Evolutionary conservation across 2,797 vertebrate genomes (phyloP), one percentile per base, ranked within the genome.

Genomic region (Ptychobarbus kaznakovi): DNA sequence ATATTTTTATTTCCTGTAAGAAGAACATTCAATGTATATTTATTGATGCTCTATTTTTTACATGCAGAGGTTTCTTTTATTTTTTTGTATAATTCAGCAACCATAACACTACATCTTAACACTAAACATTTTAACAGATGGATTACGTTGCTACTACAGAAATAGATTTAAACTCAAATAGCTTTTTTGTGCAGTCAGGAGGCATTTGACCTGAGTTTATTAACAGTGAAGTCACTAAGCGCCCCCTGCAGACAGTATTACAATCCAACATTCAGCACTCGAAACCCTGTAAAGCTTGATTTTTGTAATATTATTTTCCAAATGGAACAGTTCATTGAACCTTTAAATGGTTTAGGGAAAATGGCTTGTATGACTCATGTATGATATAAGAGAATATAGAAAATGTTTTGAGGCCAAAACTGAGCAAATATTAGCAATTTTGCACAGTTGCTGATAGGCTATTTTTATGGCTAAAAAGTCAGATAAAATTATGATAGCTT

Each of bases 221-320:
- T 42, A 32, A 49, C 44, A 75, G 46, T 77, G 51, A 76, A 58
- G 32, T 77, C 74, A 10, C 12, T 58, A 16, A 56, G 74, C 51
- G 51, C 74, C 51, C 51, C 32, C 74, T 76, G 51, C 20, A 56
- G 74, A 35, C 51, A n/a, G 16, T 74, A 51, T 51, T 32, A n/a
- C 22, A 58, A 11, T 58, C 22, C 10, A 58, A 58, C 3, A n/a
- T 58, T n/a, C 22, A 58, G 22, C 53, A n/a, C 53, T 58, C 20
- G 22, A n/a, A 58, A 51, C 16, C 49, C 49, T 51, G 16, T 51
- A 18, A 51, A 58, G 22, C 53, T 58, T n/a, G 9, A 22, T 22
- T 22, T 56, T 40, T 56, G 53, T 22, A 56, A 56, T 56, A 56
- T 56, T 56, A 1, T 3, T 56, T 3, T 8, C 53, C 8, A 56